Percentiles rank a stretch among this genome's conserved stretches.
phyloP scores from a whole-genome alignment of 1,140 invertebrate species.

The Drosophila navojoa region DNA sequence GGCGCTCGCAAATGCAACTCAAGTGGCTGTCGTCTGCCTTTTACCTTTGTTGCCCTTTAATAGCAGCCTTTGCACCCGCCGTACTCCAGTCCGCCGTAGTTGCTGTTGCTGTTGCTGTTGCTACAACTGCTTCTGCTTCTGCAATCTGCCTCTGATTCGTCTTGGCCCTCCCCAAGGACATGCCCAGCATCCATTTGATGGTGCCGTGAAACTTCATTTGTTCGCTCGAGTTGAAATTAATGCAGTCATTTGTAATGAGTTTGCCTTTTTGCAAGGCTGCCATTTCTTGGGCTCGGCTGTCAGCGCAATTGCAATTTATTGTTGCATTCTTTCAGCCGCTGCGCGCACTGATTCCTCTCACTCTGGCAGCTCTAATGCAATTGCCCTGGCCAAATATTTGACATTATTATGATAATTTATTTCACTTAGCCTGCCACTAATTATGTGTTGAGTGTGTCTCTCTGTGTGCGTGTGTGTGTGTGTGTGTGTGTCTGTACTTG shows the following conservation, averaged over 20 bases:
- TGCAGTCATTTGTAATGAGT: slow-evolving; percentile 82
- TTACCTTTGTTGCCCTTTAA: slow-evolving; percentile 34
- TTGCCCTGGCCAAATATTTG: slow-evolving; percentile 60
- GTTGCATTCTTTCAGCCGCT: slow-evolving; percentile 53
- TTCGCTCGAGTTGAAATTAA: slow-evolving; percentile 74
- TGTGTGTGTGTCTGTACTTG: background rate
- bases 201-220: slow-evolving; percentile 51
- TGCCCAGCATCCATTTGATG: slow-evolving; percentile 10
- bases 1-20: slow-evolving; percentile 64
- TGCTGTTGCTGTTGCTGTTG: background rate
- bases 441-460: slow-evolving; percentile 32
- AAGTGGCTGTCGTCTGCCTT: slow-evolving; percentile 53
- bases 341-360: slow-evolving; percentile 28
- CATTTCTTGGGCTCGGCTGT: slow-evolving; percentile 31
- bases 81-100: background rate
- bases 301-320: slow-evolving; percentile 63
- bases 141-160: background rate
- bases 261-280: slow-evolving; percentile 52
- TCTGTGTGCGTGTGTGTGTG: background rate
- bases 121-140: background rate
- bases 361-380: slow-evolving; percentile 44
- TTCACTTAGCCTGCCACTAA: slow-evolving; percentile 57
- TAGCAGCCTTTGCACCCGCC: slow-evolving; percentile 4
- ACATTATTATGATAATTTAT: slow-evolving; percentile 70
- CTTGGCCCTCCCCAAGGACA: background rate